phyloP scores from a whole-genome alignment of 1,140 invertebrate genomes.

The Drosophila funebris region DNA sequence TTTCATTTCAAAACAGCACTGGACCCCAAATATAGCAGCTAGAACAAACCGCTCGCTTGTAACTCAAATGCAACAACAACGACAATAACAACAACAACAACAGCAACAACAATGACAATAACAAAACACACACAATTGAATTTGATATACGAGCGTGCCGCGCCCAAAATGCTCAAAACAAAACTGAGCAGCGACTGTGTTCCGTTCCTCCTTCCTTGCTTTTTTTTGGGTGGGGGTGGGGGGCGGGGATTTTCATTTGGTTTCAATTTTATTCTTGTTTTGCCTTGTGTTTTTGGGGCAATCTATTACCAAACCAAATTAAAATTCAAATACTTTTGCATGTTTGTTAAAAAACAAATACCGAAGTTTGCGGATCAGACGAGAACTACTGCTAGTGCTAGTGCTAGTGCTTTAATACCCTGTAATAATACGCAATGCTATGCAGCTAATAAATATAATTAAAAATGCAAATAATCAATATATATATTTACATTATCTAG shows the following conservation, averaged over 20 bases:
- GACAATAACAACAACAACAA: slow-evolving; percentile 28
- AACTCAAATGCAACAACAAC: slow-evolving; percentile 47
- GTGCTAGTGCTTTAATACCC: no score
- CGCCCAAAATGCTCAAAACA: slow-evolving; percentile 38
- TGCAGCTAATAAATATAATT: no score
- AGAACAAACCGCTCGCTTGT: slow-evolving; percentile 41
- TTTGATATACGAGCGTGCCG: slow-evolving; percentile 59
- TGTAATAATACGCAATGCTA: no score
- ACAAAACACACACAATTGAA: slow-evolving; percentile 52
- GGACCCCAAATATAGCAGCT: slow-evolving; percentile 31
- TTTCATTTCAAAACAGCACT: slow-evolving; percentile 63
- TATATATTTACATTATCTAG: no score
- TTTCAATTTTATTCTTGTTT: background rate
- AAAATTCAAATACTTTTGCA: slow-evolving; percentile 71
- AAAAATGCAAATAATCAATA: no score
- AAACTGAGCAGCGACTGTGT: slow-evolving; percentile 21
- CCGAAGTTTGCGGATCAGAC: no score
- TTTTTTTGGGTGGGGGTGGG: no score
- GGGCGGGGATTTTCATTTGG: slow-evolving; percentile 7
- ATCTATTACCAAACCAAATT: slow-evolving; percentile 63
- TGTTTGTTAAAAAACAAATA: slow-evolving; percentile 44
- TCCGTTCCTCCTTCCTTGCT: slow-evolving; percentile 11
- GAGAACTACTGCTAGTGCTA: no score
- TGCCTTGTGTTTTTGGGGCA: slow-evolving; percentile 8
- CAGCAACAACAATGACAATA: background rate